Evolutionary conservation across 2,888 invertebrate genomes (phyloP), one percentile per base, ranked within the genome.

Genomic region (Atrina japonica): DNA sequence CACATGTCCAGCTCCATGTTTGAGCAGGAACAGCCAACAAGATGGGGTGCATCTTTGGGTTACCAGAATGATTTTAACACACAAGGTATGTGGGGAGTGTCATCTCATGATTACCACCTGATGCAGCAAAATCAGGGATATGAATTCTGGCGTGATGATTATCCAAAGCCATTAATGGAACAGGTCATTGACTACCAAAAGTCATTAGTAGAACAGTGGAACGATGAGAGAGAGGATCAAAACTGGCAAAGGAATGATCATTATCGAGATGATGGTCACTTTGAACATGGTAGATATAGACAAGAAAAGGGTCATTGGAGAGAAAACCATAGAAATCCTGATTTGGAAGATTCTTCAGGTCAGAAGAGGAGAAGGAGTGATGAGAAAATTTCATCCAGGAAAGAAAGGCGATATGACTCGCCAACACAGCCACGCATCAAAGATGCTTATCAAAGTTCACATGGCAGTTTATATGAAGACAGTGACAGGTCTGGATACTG

Each of bases 281-380:
- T 7, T 35, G 11, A 35, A 7, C 11, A 35, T 11, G 11, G 11
- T 35, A 11, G 11, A 7, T 35, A 35, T 35, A 11, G 35, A 11
- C 35, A 35, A 7, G 35, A 35, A 35, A 7, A 35, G n/a, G n/a
- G n/a, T n/a, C n/a, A n/a, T n/a, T n/a, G n/a, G n/a, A n/a, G 35
- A 11, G 11, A 35, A 7, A 35, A 7, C 6, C 11, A 35, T 35
- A 35, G 35, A 11, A 35, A 35, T 35, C 35, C 35, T 35, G 35
- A 18, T 58, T 35, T 73, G 14, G 59, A 68, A 18, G 77, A 77
- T 35, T 75, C 75, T 30, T 35, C 40, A 29, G 64, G 67, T 27
- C 43, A 66, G 25, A 75, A 78, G 60, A 53, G 78, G 14, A 45
- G 76, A 18, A 41, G 70, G 16, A 70, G 74, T 53, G 59, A 71